Base-by-base conservation (phyloP, 2,113 vertebrate species). In the Nothoprocta pentlandii region DNA sequence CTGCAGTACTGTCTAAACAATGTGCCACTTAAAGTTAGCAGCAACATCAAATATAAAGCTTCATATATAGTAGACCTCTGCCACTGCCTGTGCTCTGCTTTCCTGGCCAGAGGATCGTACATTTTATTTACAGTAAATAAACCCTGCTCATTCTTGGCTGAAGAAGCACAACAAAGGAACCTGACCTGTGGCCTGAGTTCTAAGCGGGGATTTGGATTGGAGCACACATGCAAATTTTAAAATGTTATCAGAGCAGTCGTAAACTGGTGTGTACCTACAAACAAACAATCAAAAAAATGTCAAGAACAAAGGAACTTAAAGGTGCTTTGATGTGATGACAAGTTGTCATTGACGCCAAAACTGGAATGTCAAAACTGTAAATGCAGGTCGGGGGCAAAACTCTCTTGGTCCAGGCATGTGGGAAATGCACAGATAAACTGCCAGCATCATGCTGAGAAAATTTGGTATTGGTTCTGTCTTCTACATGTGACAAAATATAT, bases 81-180 rank as follows among this genome's bases (percentile, higher is more conserved):
- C 47, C 26, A 2, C 20, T 79, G 54, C 44, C 49, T 21, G 3
- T 0, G 0, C 17, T 47, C 44, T 69, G 11, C 46, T 91, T 51
- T 41, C 19, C 4, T 46, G 56, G 22, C 41, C 9, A 1, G 17
- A 49, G 21, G 44, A 80, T 47, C 26, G 9, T 74, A n/a, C 21
- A 2, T 77, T 73, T 89, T 42, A 63, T 82, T 87, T 85, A 51
- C 34, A 66, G 2, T 30, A 70, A 80, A 23, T 28, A 87, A 87
- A 67, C 5, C 51, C 4, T 20, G 5, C 21, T 54, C 15, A 1
- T 70, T 47, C 90, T 25, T 0, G 1, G 32, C 59, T 85, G 59
- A 42, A 85, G 41, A 41, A 81, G 46, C 54, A 69, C 63, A 44
- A 89, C 22, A 58, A 89, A 71, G 14, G 63, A 59, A 46, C 79